Evolutionary conservation across 2,888 invertebrate species (phyloP).

Genomic region (Electrophaes corylata): DNA sequence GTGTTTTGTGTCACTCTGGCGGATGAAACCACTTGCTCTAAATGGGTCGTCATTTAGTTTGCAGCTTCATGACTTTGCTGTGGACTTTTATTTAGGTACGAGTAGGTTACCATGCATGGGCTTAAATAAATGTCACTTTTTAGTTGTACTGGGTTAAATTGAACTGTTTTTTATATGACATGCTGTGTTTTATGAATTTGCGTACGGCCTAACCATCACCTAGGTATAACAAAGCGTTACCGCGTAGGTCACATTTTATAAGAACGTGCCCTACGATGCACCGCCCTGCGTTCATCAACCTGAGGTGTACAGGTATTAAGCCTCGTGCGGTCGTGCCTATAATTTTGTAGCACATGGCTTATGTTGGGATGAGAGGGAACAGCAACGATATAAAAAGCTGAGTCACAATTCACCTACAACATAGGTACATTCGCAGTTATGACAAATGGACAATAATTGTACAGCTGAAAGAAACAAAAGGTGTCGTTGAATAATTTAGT

Average conservation of each 20-base stretch:
- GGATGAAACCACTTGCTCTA: conserved; percentile 21
- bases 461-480: conserved; percentile 4
- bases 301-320: too few species aligned
- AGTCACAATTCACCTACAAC: neutral
- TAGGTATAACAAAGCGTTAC: too few species aligned
- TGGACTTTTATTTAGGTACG: neutral
- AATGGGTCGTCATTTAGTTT: conserved; percentile 9
- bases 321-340: too few species aligned
- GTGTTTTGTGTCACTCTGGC: conserved; percentile 3
- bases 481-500: conserved; percentile 5
- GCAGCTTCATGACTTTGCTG: neutral
- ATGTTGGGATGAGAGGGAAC: neutral
- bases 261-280: too few species aligned
- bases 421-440: neutral
- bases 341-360: neutral
- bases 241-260: too few species aligned
- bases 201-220: too few species aligned
- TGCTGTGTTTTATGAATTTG: too few species aligned
- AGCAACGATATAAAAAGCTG: neutral
- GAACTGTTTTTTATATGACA: too few species aligned
- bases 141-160: neutral
- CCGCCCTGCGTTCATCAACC: too few species aligned
- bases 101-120: neutral
- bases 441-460: conserved; percentile 6
- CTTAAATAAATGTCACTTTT: neutral